These are phyloP conservation scores for Chrysopa pallens DNA, from an alignment of 1,140 invertebrate species.

Conservation along the genomic window DNA sequence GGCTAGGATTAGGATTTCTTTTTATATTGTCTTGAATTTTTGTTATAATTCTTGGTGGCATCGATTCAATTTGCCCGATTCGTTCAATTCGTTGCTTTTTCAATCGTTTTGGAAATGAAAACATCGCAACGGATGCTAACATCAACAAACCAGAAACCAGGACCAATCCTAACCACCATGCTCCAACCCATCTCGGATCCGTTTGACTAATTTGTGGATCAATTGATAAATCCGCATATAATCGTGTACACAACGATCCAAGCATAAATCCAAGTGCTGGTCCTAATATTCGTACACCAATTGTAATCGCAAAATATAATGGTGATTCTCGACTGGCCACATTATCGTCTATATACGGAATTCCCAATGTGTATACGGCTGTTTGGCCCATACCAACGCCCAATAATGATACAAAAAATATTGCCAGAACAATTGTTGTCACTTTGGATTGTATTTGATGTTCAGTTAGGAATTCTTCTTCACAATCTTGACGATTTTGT, in stretches of 20 bases:
- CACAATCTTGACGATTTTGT: constrained; percentile 26
- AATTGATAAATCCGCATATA: constrained; percentile 63
- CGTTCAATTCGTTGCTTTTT: constrained; percentile 6
- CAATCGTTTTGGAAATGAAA: constrained; percentile 62
- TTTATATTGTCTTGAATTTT: not conserved
- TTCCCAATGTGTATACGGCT: constrained; percentile 80
- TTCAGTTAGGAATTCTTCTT: constrained; percentile 33
- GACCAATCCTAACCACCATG: constrained; percentile 78
- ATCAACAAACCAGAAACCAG: constrained; percentile 62
- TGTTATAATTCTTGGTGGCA: not conserved
- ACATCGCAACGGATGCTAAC: constrained; percentile 68
- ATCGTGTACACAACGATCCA: constrained; percentile 73
- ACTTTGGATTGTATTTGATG: constrained; percentile 53
- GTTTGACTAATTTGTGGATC: constrained; percentile 58
- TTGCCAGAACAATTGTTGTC: constrained; percentile 58
- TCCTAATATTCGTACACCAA: constrained; percentile 77
- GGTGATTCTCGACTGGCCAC: constrained; percentile 80
- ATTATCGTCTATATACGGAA: constrained; percentile 88
- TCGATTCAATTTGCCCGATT: too few species aligned
- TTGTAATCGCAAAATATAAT: constrained; percentile 87
- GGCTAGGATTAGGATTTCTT: not conserved
- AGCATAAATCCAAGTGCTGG: constrained; percentile 80
- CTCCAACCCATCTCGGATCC: constrained; percentile 82
- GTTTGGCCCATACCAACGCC: constrained; percentile 87
- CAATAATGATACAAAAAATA: constrained; percentile 72